Evolutionary conservation across 1,140 invertebrate species (phyloP).

Genomic region (Leptinotarsa defecta): DNA sequence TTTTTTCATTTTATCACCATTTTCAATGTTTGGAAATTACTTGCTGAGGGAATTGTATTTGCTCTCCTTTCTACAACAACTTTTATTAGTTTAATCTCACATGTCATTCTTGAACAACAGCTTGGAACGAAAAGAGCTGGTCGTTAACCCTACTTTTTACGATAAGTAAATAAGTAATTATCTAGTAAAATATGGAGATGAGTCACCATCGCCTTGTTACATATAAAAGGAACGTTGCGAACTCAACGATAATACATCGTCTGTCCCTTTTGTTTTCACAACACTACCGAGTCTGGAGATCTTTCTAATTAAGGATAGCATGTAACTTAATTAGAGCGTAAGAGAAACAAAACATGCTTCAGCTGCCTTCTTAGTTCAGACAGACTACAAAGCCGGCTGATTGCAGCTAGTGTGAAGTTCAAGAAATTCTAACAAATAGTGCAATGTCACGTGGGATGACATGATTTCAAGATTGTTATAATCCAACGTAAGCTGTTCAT

Average conservation of each 20-base stretch:
- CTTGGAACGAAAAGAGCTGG: too few relatives aligned
- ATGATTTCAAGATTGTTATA: too few relatives aligned
- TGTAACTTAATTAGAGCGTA: slow-evolving; percentile 4
- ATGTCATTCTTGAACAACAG: too few relatives aligned
- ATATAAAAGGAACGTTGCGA: neutral
- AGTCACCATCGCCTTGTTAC: neutral
- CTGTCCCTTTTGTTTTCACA: neutral
- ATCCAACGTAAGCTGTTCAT: too few relatives aligned
- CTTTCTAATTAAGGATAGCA: neutral
- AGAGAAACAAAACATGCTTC: neutral
- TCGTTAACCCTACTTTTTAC: too few relatives aligned
- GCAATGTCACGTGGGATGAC: too few relatives aligned
- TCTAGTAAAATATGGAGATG: neutral
- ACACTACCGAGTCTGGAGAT: neutral
- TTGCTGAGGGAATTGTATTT: too few relatives aligned
- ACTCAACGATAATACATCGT: neutral
- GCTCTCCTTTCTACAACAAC: too few relatives aligned
- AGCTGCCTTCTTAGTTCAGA: neutral
- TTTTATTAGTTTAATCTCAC: too few relatives aligned
- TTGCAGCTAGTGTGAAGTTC: neutral
- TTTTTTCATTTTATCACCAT: too few relatives aligned
- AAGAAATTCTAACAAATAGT: neutral
- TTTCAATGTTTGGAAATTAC: too few relatives aligned
- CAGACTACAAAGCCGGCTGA: neutral
- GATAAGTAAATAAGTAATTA: neutral